Percentiles rank a stretch among this genome's conserved stretches.
Evolutionary conservation across 1,140 invertebrate species (phyloP).

Genomic region (Goniozus legneri): DNA sequence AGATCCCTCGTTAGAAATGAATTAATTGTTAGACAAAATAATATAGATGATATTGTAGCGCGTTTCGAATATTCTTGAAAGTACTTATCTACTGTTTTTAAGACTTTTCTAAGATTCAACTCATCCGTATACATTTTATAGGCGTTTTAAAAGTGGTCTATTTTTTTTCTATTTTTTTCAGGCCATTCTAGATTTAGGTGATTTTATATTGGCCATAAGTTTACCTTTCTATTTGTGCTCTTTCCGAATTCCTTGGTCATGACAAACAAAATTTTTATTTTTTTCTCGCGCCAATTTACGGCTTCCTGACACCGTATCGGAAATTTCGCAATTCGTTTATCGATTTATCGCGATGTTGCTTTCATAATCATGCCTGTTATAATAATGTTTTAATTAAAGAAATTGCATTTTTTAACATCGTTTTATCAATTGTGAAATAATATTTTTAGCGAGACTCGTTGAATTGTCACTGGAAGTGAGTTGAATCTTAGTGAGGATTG

Average conservation of each 20-base stretch:
- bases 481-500: slow-evolving; percentile 47
- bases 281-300: too few relatives aligned
- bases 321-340: too few relatives aligned
- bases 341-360: too few relatives aligned
- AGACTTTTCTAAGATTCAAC: slow-evolving; percentile 45
- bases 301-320: too few relatives aligned
- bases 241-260: slow-evolving; percentile 19
- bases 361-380: too few relatives aligned
- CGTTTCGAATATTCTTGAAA: slow-evolving; percentile 51
- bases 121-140: slow-evolving; percentile 23
- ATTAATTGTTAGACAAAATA: slow-evolving; percentile 46
- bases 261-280: slow-evolving; percentile 18
- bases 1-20: slow-evolving; percentile 44
- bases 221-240: slow-evolving; percentile 16
- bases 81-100: slow-evolving; percentile 55
- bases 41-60: slow-evolving; percentile 49
- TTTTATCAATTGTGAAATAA: too few relatives aligned
- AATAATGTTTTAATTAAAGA: too few relatives aligned
- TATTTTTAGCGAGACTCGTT: too few relatives aligned
- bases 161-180: slow-evolving; percentile 10
- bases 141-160: slow-evolving; percentile 21
- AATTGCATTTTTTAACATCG: too few relatives aligned
- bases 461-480: too few relatives aligned
- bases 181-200: slow-evolving; percentile 21
- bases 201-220: slow-evolving; percentile 22